A percentile compares a stretch with the other conserved stretches of the same genome.
Conservation (phyloP, 2,888 invertebrate species). For the Agonopterix heracliana region DNA sequence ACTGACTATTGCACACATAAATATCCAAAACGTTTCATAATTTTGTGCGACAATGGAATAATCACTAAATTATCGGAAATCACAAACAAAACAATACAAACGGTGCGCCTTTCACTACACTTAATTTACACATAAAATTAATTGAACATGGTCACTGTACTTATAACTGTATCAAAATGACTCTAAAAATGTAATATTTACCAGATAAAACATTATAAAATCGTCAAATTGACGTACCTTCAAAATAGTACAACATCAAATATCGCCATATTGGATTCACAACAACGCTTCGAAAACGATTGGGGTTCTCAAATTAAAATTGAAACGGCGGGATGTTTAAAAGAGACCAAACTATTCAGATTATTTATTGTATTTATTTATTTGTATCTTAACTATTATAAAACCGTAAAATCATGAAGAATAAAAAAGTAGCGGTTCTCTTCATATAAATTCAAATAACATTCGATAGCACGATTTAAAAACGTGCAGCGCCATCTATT, state of each 20-base stretch:
- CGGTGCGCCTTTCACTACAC: constrained; percentile 57
- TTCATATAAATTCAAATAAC: too few species aligned
- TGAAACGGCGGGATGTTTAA: constrained; percentile 50
- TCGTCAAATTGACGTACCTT: constrained; percentile 77
- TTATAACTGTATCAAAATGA: constrained; percentile 32
- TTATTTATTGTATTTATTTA: too few species aligned
- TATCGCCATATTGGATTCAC: constrained; percentile 83
- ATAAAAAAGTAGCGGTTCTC: too few species aligned
- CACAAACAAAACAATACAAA: constrained; percentile 76
- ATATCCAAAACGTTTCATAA: constrained; percentile 33
- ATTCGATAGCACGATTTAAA: too few species aligned
- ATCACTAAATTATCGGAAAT: constrained; percentile 66
- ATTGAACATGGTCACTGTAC: constrained; percentile 27
- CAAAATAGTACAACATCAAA: constrained; percentile 75
- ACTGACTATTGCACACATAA: constrained; percentile 22
- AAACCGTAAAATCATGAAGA: too few species aligned
- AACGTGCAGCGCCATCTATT: too few species aligned
- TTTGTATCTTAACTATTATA: too few species aligned
- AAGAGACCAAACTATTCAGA: neutral
- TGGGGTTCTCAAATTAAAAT: constrained; percentile 66
- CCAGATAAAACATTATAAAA: constrained; percentile 67
- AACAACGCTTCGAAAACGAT: constrained; percentile 80
- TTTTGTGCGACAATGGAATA: constrained; percentile 54
- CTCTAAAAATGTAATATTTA: constrained; percentile 54
- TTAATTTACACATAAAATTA: constrained; percentile 35